Evolutionary conservation across 2,113 vertebrate species (phyloP), one percentile per base, ranked within the genome.

Genomic region (Nansenia antarctica): DNA sequence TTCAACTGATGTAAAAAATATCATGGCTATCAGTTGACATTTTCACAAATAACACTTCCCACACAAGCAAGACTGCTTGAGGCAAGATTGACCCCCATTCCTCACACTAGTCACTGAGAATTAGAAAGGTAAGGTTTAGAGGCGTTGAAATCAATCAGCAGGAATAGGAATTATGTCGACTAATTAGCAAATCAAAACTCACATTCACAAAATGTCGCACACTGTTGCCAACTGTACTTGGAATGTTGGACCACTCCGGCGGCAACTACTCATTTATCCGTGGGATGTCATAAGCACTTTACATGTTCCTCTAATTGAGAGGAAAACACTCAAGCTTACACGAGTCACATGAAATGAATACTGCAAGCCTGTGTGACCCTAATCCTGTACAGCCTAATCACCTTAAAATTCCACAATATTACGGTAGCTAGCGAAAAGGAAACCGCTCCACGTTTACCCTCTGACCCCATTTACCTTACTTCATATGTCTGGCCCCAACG

Each of bases 361-460:
- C n/a, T 39, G 62, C 65, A 22, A n/a, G 72, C 68, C 39, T 22
- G 27, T 73, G 70, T 83, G 82, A 89, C 73, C 77, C 60, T 47
- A 75, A 45, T 3, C 1, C 77, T 77, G 49, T 32, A 37, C 69
- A 57, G 47, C 76, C 49, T 79, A 88, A 86, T 88, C 71, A 86
- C 66, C 70, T 80, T 84, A 69, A 84, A 84, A 87, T 81, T 82
- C 57, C 71, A 70, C 62, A 67, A 67, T 63, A 78, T 74, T 82
- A 82, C 79, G 62, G 72, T 26, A 55, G 53, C 9, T 24, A 70
- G 69, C 80, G 73, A 78, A 85, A 63, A 85, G 73, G 78, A 63
- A 82, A 74, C 70, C 62, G 18, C 37, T 30, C 72, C 32, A 34
- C 45, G 67, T 77, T 82, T 87, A 74, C 61, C 78, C 83, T 86